Percentiles rank a stretch among this genome's conserved stretches.
phyloP scores from a whole-genome alignment of 2,888 invertebrate species.

The Lypha dubia region DNA sequence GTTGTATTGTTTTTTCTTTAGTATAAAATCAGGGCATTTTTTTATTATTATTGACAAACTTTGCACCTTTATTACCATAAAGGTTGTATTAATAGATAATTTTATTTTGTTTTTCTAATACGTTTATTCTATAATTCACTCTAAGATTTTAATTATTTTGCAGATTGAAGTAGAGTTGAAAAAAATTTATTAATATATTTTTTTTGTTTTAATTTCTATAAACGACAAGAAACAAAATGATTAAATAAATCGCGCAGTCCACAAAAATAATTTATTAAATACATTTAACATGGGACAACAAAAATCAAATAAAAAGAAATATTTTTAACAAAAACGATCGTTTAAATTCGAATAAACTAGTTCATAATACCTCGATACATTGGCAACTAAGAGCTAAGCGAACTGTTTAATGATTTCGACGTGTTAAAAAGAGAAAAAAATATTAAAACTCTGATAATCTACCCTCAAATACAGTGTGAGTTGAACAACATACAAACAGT shows the following conservation, averaged over 20 bases:
- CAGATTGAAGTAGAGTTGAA: constrained; percentile 22
- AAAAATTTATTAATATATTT: constrained; percentile 46
- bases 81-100: constrained; percentile 26
- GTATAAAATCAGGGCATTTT: background rate
- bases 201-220: constrained; percentile 14
- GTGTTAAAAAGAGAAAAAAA: constrained; percentile 39
- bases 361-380: constrained; percentile 66
- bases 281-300: constrained; percentile 28
- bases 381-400: constrained; percentile 66
- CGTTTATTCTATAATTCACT: constrained; percentile 11
- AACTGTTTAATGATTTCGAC: constrained; percentile 59
- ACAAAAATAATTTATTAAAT: constrained; percentile 44
- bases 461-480: constrained; percentile 33
- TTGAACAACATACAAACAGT: constrained; percentile 8
- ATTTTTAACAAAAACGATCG: constrained; percentile 49
- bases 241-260: constrained; percentile 50
- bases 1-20: background rate
- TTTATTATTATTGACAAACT: constrained; percentile 19
- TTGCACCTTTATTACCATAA: constrained; percentile 46
- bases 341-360: constrained; percentile 59
- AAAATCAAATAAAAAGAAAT: constrained; percentile 22
- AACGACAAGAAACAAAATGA: constrained; percentile 22
- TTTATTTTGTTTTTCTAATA: constrained; percentile 7
- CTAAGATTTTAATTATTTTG: background rate
- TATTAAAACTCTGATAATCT: constrained; percentile 30